Evolutionary conservation across 2,888 invertebrate species (phyloP), one percentile per base, ranked within the genome.

Genomic region (Eupeodes latifasciatus): DNA sequence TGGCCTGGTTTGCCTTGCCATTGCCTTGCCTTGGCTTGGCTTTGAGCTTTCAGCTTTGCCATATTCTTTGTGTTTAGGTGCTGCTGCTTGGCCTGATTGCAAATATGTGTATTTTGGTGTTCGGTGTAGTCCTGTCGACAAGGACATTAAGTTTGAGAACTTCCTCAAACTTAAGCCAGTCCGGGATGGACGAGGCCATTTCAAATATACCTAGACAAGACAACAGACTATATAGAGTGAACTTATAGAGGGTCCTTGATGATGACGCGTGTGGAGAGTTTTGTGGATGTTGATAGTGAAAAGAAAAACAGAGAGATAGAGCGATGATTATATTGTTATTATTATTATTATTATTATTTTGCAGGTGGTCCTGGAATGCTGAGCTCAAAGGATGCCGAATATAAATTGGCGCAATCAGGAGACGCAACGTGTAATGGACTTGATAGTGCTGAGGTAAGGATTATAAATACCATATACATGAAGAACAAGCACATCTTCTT

Each of bases 381-480:
- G 64, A 93, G 91, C 89, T 90, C 92, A 59, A 94, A 93, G 16
- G 96, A 95, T 77, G 95, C 96, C 86, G 96, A 97, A 93, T 98
- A 97, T 94, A 95, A 97, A 92, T 96, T 98, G 90, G 97, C 98
- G 5, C 98, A 98, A 94, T 98, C 97, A 72, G 98, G 98, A 10
- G 98, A 98, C 93, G 98, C 98, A 80, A 98, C 98, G 47, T 98
- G 98, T 94, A 98, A 98, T 93, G 98, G 98, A 27, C 95, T 98
- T 81, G 97, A 98, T 93, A 97, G 98, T 91, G 97, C 98, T 64
- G 96, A 96, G 89, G 98, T 93, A 92, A 92, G 91, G 90, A 90
- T 88, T 90, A 90, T 86, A 79, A 79, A 44, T 72, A 59, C 67
- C 40, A 61, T 81, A 75, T 75, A 82, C 53, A 19, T 40, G 19